Evolutionary conservation across 2,113 vertebrate genomes (phyloP), one percentile per base, ranked within the genome.

Genomic region (Colius striatus): DNA sequence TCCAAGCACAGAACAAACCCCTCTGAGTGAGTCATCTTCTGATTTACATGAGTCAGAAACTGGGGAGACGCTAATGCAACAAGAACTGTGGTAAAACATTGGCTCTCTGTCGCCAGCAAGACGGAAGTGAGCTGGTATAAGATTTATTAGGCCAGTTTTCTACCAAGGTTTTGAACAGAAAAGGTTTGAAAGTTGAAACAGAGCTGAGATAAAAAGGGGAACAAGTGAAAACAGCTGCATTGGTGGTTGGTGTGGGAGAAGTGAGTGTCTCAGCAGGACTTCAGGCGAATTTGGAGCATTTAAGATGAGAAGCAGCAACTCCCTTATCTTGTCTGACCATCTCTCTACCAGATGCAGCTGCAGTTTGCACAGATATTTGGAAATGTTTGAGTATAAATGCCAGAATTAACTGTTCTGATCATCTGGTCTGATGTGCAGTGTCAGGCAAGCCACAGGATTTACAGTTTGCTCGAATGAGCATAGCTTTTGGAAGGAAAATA

Each of bases 211-310:
- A 10, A 41, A 66, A 91, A 54, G 32, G 27, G 26, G 72, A 89
- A 23, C 3, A 17, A 34, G 27, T 26, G 30, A 65, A 36, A 91
- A 45, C 27, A 57, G 36, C 41, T 45, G 27, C 8, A 3, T 70
- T 45, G 16, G 16, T 34, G 3, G 55, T 32, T 21, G n/a, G 27
- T 79, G 58, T 16, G 83, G 48, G 16, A 70, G 51, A 48, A 38
- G 20, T 5, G 45, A 15, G 29, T 54, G 45, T 45, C 57, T 72
- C 62, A 36, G 72, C 29, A 50, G 88, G 21, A 18, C 15, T 13
- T 36, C 1, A 36, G 32, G 47, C 0, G 0, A 61, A 73, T 82
- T 68, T 4, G 0, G 16, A 91, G 25, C 7, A 13, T 45, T 67
- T 84, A 25, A 55, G n/a, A 70, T 26, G n/a, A 90, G 67, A 85